Conservation (phyloP, 2,797 vertebrate species). For the Fistularia commersonii region DNA sequence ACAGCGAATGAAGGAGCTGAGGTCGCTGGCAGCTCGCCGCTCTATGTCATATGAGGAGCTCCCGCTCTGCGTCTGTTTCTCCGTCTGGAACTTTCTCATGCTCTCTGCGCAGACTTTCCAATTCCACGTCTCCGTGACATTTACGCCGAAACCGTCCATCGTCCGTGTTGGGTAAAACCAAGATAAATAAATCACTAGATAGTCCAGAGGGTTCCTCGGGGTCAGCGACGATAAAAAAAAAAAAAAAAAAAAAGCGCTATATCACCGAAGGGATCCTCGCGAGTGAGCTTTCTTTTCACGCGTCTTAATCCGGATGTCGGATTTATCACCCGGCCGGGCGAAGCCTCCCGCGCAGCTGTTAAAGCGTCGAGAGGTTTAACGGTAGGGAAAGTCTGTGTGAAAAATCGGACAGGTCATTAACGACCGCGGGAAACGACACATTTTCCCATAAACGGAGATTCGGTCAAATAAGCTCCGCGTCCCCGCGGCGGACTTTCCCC, state of each 20-base stretch:
- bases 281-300: too few species aligned
- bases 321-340: background rate
- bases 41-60: conserved; percentile 51
- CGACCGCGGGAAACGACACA: conserved; percentile 26
- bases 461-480: conserved; percentile 13
- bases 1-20: conserved; percentile 63
- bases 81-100: conserved; percentile 2
- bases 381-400: conserved; percentile 37
- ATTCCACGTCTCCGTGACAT: background rate
- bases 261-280: too few species aligned
- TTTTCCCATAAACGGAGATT: conserved; percentile 21
- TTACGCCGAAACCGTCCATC: too few species aligned
- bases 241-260: too few species aligned
- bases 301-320: background rate
- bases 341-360: conserved; percentile 13
- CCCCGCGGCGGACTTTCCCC: too few species aligned
- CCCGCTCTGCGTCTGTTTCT: conserved; percentile 8
- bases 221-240: too few species aligned
- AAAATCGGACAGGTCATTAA: conserved; percentile 46
- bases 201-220: too few species aligned
- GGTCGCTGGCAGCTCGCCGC: conserved; percentile 62
- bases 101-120: conserved; percentile 11
- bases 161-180: too few species aligned
- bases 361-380: conserved; percentile 47
- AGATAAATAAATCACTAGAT: too few species aligned